Base-by-base conservation (phyloP, 2,888 invertebrate genomes). In the Cynaeus angustus region DNA sequence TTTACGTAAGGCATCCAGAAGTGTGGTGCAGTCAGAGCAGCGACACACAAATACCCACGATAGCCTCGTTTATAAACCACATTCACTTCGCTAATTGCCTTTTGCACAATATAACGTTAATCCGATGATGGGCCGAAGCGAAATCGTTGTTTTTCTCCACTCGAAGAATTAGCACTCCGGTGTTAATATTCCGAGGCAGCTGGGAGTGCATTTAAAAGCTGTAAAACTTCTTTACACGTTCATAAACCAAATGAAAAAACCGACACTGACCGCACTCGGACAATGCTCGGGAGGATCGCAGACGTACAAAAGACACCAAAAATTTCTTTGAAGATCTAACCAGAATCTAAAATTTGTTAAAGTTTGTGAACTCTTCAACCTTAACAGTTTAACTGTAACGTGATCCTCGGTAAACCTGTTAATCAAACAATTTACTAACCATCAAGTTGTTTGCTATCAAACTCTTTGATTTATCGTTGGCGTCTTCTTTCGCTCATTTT, bases 11-110 rank as follows among this genome's bases (percentile, higher is more conserved):
- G 45, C 48, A 73, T 58, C 70, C 67, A 59, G 67, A 67, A 66
- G 48, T 58, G 58, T 68, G 50, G 58, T 70, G 58, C 64, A 62
- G 64, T 50, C 10, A 59, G 61, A 66, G 70, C 68, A 58, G 48
- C 69, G 66, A 61, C 72, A 74, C 66, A 74, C 72, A 70, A 75
- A 75, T 77, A 78, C 77, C 76, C 76, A 77, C 78, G 78, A 79
- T 78, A 78, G 77, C 76, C 78, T 75, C 78, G 76, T 79, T 78
- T 79, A 78, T 78, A 79, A 79, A 76, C 75, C 76, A 77, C 78
- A 79, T 79, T 79, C 78, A 78, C 77, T 75, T 58, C 72, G 72
- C 78, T 78, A 78, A 79, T 79, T 79, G 76, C 79, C 69, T 76
- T 78, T 79, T 77, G 75, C 78, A 78, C 78, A 79, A 79, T 79